Percentiles rank a stretch among this genome's conserved stretches.
Evolutionary conservation across 2,797 vertebrate genomes (phyloP).

Genomic region (Macropus fuliginosus): DNA sequence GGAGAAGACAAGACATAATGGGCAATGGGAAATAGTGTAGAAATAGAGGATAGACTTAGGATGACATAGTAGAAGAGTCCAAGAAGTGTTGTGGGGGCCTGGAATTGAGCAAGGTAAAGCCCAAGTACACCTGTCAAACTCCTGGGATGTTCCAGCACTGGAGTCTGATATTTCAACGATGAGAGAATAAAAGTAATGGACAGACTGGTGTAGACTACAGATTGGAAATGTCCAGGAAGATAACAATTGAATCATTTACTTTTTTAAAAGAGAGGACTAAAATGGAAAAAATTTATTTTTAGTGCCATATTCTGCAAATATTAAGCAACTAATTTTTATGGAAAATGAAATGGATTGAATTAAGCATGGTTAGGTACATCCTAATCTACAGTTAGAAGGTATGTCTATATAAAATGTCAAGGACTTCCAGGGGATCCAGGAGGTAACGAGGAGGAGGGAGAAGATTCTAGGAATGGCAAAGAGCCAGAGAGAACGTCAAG

Average conservation of each 20-base stretch:
- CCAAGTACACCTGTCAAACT: background rate
- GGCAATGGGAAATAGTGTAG: background rate
- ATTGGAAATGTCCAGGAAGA: background rate
- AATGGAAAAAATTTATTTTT: no score
- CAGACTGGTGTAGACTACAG: background rate
- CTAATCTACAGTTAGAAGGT: background rate
- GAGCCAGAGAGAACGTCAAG: background rate
- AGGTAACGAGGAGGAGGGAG: background rate
- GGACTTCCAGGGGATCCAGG: background rate
- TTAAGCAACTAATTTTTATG: background rate
- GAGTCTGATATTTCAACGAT: background rate
- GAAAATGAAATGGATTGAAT: background rate
- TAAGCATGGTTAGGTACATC: background rate
- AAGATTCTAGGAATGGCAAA: background rate
- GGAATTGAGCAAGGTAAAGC: background rate
- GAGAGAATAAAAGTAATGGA: background rate
- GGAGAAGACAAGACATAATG: background rate
- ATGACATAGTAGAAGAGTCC: background rate
- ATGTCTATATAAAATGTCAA: background rate
- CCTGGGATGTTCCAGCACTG: background rate
- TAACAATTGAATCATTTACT: background rate
- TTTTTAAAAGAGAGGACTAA: no score
- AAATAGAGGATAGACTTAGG: background rate
- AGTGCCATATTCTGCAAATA: background rate
- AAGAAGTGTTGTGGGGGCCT: background rate